phyloP scores from a whole-genome alignment of 2,113 vertebrate species.

The Tetrax tetrax region DNA sequence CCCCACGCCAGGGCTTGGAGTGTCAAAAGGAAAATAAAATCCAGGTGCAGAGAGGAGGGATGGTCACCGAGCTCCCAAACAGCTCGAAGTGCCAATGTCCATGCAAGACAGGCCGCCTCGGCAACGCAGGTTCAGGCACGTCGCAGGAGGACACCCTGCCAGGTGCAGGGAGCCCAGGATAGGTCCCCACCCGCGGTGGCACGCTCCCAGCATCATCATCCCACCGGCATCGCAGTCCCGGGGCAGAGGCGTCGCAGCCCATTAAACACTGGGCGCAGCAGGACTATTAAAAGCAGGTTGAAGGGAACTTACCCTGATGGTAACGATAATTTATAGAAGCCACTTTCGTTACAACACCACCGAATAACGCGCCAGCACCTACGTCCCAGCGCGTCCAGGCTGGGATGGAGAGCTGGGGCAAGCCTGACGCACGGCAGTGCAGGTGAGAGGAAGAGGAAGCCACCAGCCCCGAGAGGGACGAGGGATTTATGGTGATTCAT shows the following conservation, averaged over 20 bases:
- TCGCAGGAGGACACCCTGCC: background rate
- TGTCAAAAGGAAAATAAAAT: background rate
- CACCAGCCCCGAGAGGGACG: background rate
- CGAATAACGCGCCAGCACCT: rapidly evolving
- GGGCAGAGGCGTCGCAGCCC: rapidly evolving
- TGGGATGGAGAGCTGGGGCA: background rate
- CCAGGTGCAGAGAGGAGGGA: background rate
- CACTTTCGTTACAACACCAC: background rate
- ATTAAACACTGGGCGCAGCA: background rate
- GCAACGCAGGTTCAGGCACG: background rate
- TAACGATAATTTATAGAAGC: background rate
- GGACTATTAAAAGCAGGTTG: background rate
- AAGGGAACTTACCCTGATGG: background rate
- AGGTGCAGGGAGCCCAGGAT: background rate
- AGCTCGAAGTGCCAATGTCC: rapidly evolving
- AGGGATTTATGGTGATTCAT: background rate
- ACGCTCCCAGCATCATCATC: background rate
- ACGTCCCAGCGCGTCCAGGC: rapidly evolving
- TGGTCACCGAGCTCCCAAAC: background rate
- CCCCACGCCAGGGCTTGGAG: rapidly evolving
- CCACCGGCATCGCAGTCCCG: rapidly evolving
- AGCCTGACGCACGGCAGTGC: rapidly evolving
- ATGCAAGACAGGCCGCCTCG: rapidly evolving
- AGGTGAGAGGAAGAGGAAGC: background rate
- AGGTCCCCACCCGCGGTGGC: background rate